Conservation (phyloP, 2,113 vertebrate species). For the Cyanoderma ruficeps region DNA sequence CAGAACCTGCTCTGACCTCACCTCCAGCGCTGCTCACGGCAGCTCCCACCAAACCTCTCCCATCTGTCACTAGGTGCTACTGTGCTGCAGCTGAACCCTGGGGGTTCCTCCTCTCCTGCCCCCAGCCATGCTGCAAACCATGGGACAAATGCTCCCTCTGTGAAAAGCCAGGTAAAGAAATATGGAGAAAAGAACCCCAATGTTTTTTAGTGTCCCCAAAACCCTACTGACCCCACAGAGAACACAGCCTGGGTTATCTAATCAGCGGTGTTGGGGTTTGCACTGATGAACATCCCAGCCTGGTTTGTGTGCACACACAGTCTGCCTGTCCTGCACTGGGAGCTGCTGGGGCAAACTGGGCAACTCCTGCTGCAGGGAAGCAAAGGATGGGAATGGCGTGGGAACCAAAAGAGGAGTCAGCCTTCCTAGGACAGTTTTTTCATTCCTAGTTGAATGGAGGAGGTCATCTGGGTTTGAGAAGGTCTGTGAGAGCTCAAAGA, state of each 20-base stretch:
- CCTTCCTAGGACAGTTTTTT: neutral
- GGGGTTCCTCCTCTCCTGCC: neutral
- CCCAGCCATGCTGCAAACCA: neutral
- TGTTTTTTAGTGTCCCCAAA: neutral
- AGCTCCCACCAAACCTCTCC: neutral
- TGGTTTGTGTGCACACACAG: too few relatives aligned
- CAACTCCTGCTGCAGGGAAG: neutral
- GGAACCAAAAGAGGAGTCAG: neutral
- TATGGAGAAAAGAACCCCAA: accelerated
- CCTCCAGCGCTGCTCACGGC: neutral
- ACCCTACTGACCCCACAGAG: neutral
- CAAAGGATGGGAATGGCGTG: neutral
- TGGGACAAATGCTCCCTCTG: neutral
- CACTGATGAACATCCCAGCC: neutral
- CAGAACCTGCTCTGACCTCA: neutral
- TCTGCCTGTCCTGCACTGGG: neutral
- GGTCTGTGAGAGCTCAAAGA: neutral
- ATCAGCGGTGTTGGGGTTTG: neutral
- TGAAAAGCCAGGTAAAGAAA: neutral
- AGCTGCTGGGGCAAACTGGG: neutral
- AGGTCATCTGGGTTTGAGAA: neutral
- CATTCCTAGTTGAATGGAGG: neutral
- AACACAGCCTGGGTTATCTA: neutral
- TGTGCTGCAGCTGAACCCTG: neutral
- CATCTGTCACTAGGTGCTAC: neutral